Conservation (phyloP, 2,113 vertebrate genomes). For the Burhinus bistriatus region DNA sequence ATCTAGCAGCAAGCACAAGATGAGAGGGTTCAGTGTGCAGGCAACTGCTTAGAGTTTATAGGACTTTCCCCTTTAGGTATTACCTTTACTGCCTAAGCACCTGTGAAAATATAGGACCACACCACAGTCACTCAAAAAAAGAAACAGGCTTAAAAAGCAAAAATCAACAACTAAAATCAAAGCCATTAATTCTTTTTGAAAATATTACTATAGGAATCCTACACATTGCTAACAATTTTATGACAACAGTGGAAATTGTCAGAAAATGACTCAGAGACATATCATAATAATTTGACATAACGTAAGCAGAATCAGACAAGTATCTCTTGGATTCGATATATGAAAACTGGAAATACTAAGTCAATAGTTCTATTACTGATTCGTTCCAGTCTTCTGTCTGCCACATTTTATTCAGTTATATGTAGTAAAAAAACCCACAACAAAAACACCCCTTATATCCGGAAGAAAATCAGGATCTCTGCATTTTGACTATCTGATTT, state of each 20-base stretch:
- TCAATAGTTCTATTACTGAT: slow-evolving; percentile 5
- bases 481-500: not conserved
- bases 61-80: not conserved
- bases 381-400: not conserved
- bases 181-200: not conserved
- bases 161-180: not conserved
- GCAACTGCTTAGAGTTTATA: not conserved
- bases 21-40: not conserved
- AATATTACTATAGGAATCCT: not conserved
- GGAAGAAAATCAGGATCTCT: not conserved
- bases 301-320: not conserved
- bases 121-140: not conserved
- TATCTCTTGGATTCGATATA: not conserved
- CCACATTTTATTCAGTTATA: not conserved
- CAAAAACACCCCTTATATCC: not conserved
- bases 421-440: not conserved
- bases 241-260: not conserved
- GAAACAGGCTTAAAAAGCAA: not conserved
- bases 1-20: not conserved
- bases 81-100: not conserved
- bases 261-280: not conserved
- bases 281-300: not conserved
- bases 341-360: not conserved
- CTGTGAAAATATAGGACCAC: not conserved
- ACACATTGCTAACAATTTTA: not conserved